These are phyloP conservation scores for Patella ulyssiponensis DNA, from an alignment of 2,888 invertebrate species.

Conservation along the genomic window DNA sequence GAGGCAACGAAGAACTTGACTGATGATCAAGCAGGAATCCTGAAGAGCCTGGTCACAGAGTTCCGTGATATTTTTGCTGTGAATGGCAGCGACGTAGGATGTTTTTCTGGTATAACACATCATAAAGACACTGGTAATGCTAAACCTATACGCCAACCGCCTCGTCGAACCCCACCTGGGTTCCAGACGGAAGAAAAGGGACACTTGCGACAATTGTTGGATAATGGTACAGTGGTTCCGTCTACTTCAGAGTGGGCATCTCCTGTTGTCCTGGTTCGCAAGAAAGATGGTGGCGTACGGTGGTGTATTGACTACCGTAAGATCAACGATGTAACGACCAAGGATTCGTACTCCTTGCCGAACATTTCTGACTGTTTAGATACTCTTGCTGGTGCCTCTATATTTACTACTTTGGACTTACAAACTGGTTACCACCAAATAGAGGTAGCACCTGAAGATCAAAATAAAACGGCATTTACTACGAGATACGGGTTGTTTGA, in stretches of 20 bases:
- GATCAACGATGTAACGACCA: slow-evolving; percentile 25
- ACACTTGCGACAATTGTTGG: slow-evolving; percentile 28
- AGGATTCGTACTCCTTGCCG: slow-evolving; percentile 31
- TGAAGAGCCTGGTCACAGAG: neutral
- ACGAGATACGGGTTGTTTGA: slow-evolving; percentile 33
- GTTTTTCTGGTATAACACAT: slow-evolving; percentile 13
- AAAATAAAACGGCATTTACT: slow-evolving; percentile 32
- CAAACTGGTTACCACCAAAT: slow-evolving; percentile 35
- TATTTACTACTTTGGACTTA: slow-evolving; percentile 24
- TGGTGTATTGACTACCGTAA: slow-evolving; percentile 29
- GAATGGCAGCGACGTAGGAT: slow-evolving; percentile 9
- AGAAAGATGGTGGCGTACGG: slow-evolving; percentile 22
- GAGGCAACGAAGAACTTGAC: neutral
- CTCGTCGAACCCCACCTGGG: slow-evolving; percentile 29
- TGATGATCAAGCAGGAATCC: too few relatives aligned
- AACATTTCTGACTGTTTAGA: slow-evolving; percentile 24
- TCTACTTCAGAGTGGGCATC: slow-evolving; percentile 30
- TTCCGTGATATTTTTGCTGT: neutral
- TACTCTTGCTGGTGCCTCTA: slow-evolving; percentile 16
- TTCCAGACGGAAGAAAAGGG: slow-evolving; percentile 31
- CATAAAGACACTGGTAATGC: slow-evolving; percentile 21
- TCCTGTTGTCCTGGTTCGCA: slow-evolving; percentile 28
- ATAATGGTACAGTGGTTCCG: slow-evolving; percentile 24
- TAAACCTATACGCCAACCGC: slow-evolving; percentile 24
- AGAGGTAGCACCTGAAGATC: slow-evolving; percentile 18